Conservation (phyloP, 2,888 invertebrate genomes). For the Amiota communis region DNA sequence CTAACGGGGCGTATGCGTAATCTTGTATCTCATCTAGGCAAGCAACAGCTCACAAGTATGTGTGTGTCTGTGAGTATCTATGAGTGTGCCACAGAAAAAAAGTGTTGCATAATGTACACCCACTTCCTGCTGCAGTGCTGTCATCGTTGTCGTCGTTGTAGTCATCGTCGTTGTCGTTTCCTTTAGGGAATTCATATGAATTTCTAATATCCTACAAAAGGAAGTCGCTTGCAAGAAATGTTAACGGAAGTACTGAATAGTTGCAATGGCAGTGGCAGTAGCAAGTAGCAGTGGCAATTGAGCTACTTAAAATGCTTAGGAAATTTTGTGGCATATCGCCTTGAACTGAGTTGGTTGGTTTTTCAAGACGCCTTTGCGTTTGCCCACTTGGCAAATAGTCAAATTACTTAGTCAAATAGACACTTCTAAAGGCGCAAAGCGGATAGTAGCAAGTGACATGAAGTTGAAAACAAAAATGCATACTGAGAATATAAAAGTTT, state of each 20-base stretch:
- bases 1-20: constrained; percentile 12
- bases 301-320: not conserved
- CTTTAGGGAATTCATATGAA: constrained; percentile 18
- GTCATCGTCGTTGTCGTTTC: not conserved
- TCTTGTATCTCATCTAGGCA: not conserved
- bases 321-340: not conserved
- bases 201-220: constrained; percentile 28
- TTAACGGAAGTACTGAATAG: constrained; percentile 6
- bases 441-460: too few relatives aligned
- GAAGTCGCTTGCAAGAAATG: constrained; percentile 8
- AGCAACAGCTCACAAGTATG: too few relatives aligned
- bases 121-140: constrained; percentile 15
- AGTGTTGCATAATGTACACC: not conserved
- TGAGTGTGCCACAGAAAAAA: not conserved
- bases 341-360: not conserved
- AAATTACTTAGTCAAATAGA: constrained; percentile 18
- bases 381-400: constrained; percentile 25
- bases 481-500: not conserved
- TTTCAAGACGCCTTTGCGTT: not conserved
- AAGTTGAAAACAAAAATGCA: too few relatives aligned
- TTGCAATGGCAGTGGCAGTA: not conserved
- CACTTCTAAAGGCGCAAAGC: not conserved
- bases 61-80: not conserved
- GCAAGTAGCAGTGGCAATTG: not conserved
- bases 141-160: not conserved